phyloP scores from a whole-genome alignment of 2,797 vertebrate species.

The Thaleichthys pacificus region DNA sequence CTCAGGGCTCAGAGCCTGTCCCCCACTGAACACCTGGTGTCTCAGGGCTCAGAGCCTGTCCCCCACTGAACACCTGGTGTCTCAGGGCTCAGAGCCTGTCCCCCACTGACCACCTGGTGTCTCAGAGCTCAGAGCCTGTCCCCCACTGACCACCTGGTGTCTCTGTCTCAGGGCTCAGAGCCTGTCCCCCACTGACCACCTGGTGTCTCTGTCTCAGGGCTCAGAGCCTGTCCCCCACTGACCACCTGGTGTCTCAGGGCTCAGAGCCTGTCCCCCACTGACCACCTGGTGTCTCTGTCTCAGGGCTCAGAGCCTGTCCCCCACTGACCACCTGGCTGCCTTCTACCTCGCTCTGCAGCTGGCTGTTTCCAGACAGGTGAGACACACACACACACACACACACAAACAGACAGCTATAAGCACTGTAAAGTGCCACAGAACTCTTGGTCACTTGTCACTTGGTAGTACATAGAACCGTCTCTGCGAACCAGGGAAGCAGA shows the following conservation, averaged over 20 bases:
- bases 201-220: constrained; percentile 73
- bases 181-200: neutral
- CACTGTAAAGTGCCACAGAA: too few relatives aligned
- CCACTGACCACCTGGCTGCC: constrained; percentile 92
- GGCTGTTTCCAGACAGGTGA: constrained; percentile 97
- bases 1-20: constrained; percentile 31
- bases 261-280: neutral
- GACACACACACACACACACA: neutral
- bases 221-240: constrained; percentile 92
- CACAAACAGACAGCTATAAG: too few relatives aligned
- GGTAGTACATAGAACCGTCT: too few relatives aligned
- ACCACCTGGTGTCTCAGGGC: constrained; percentile 74
- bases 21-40: neutral
- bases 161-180: constrained; percentile 33
- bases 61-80: constrained; percentile 85
- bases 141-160: constrained; percentile 20
- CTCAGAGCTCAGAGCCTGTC: neutral
- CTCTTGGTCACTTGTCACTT: too few relatives aligned
- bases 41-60: constrained; percentile 83
- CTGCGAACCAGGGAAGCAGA: too few relatives aligned
- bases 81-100: constrained; percentile 94
- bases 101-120: constrained; percentile 85
- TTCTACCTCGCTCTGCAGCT: constrained; percentile 97
- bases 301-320: constrained; percentile 95
- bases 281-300: too few relatives aligned